Base-by-base conservation (phyloP, 2,113 vertebrate genomes). In the Peromyscus maniculatus region DNA sequence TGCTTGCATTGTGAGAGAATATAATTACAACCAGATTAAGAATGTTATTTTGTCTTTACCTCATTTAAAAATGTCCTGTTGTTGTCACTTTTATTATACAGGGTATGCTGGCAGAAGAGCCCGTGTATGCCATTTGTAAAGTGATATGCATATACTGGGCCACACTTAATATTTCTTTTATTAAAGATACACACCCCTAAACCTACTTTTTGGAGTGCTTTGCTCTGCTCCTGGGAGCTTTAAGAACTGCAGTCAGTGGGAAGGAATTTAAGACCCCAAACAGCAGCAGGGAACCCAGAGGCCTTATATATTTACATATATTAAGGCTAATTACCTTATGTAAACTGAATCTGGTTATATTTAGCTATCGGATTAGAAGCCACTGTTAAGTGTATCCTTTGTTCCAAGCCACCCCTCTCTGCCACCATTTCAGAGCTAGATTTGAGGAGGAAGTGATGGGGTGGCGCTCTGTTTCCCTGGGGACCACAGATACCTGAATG, bases 1-100 rank as follows among this genome's bases (percentile, higher is more conserved):
- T 75, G 88, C 74, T 49, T 66, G 26, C 22, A 78, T 5, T 43
- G 64, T 80, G 91, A 59, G 28, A 86, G 92, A 89, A 71, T 31
- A 62, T 75, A 94, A 89, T 82, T 94, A 52, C 79, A 83, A 57
- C 83, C 46, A 89, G 26, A 78, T 89, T 89, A 88, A 90, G 67
- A 69, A 33, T 94, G 59, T 31, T 75, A 79, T 66, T 94, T 94
- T 28, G 59, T 49, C 57, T 88, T 80, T 89, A 74, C 59, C 11
- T 83, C 43, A 43, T 67, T 91, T 97, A 95, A n/a, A 16, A 26
- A n/a, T 66, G 57, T 66, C 57, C 62, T 74, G 89, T 72, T 64
- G 5, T 49, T 77, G 24, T 77, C 91, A 28, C 49, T 93, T 67
- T 95, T 59, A 90, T 33, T 52, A 55, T 11, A 43, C 6, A 78